Percentiles rank a stretch among this genome's conserved stretches.
Evolutionary conservation across 2,113 vertebrate genomes (phyloP).

Genomic region (Pseudorectes ferrugineus): DNA sequence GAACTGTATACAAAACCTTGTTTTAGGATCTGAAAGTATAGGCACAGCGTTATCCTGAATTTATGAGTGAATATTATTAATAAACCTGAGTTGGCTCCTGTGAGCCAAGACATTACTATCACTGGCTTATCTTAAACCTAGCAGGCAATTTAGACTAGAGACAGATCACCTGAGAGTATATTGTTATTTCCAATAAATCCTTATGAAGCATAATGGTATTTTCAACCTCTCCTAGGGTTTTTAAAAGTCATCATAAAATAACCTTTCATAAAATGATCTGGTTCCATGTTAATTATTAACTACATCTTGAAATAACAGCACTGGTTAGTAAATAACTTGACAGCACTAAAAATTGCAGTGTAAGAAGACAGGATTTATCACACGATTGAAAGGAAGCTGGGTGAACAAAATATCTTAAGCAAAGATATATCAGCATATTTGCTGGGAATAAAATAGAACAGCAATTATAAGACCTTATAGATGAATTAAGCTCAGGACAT

Average conservation of each 20-base stretch:
- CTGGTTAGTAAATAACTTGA: constrained; percentile 19
- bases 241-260: constrained; percentile 24
- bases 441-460: background rate
- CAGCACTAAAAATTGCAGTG: background rate
- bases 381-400: background rate
- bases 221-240: constrained; percentile 17
- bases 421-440: background rate
- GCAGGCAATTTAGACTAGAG: constrained; percentile 36
- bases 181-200: constrained; percentile 46
- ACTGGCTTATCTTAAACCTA: constrained; percentile 37
- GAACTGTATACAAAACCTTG: constrained; percentile 14
- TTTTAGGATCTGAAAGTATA: background rate
- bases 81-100: constrained; percentile 13
- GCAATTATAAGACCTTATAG: background rate
- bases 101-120: constrained; percentile 10
- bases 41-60: background rate
- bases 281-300: constrained; percentile 51
- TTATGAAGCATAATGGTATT: constrained; percentile 26
- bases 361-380: constrained; percentile 17
- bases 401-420: background rate
- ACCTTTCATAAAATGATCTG: constrained; percentile 28
- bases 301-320: constrained; percentile 15
- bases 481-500: background rate
- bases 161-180: background rate
- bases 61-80: constrained; percentile 32